Base-by-base conservation (phyloP, 2,888 invertebrate genomes). In the Philaethria dido region DNA sequence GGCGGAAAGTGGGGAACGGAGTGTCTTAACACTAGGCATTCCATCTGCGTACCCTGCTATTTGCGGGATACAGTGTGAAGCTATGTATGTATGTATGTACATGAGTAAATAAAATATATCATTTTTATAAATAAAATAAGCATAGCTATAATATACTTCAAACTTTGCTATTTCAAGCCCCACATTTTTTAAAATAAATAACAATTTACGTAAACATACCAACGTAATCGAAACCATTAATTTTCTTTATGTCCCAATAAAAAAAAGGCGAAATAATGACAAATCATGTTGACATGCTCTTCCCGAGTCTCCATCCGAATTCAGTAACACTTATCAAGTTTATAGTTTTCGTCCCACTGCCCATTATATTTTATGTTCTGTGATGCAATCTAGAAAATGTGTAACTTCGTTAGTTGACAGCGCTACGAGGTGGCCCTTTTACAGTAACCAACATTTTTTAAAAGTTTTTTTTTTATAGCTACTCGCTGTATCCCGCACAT, bases 311-410 rank as follows among this genome's bases (percentile, higher is more conserved):
- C 64, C 39, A 69, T 62, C 52, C 62, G 52, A 66, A 55, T 66
- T 69, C 54, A 66, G 64, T 65, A 69, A 69, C 66, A 69, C 68
- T 62, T 68, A 59, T 70, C 29, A 25, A 78, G 75, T 82, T 83
- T 79, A 84, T 78, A 75, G 77, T 73, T 77, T 73, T 78, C 80
- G 78, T 77, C 82, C 83, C 84, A 81, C 76, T 77, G 73, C 71
- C 82, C 85, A 86, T 88, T 86, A 85, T 81, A 85, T 88, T 87
- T 88, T 83, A 86, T 79, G 80, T 77, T 68, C 66, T 61, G 67
- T 75, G 75, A 77, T 71, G 78, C 74, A 77, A 78, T 73, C 64
- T n/a, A 6, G 69, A 73, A 74, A 74, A 75, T 75, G 47, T 54
- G 72, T 68, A 69, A 69, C 67, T 67, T 74, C 75, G 74, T 78